Evolutionary conservation across 37 sponge, comb jelly and placozoan genomes (phyloP).

Genomic region (Oopsacas minuta): DNA sequence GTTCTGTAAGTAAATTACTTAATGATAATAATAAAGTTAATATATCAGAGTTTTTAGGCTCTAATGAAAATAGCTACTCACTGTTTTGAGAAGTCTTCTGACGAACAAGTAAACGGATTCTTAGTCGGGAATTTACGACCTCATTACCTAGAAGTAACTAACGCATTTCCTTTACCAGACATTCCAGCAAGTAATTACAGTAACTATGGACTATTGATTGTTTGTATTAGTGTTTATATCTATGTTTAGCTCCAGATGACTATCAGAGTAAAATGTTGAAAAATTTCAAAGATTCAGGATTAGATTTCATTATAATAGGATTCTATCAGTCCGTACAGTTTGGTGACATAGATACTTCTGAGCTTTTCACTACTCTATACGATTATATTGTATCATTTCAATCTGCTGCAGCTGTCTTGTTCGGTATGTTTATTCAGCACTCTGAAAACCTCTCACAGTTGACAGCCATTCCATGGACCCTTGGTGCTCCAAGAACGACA

Average conservation of each 20-base stretch:
- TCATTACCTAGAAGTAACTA: background rate
- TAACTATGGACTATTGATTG: background rate
- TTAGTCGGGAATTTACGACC: background rate
- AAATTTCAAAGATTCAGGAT: background rate
- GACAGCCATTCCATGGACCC: too few relatives aligned
- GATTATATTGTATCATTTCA: background rate
- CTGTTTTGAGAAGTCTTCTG: background rate
- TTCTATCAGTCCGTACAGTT: constrained; percentile 5
- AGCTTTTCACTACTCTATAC: background rate
- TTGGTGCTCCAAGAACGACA: too few relatives aligned
- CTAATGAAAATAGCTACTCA: constrained; percentile 6
- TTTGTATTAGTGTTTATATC: too few relatives aligned
- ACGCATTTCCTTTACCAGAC: constrained; percentile 8
- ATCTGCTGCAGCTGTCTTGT: background rate
- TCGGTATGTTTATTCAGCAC: background rate
- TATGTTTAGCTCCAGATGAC: background rate
- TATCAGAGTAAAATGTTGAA: background rate
- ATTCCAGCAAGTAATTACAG: background rate
- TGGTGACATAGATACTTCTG: background rate
- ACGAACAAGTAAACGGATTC: constrained; percentile 5
- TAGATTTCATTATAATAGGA: background rate
- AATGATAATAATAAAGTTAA: background rate
- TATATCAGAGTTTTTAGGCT: background rate
- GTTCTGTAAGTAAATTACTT: constrained; percentile 6
- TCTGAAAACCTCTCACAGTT: too few relatives aligned